Conservation (phyloP, 2,888 invertebrate genomes). For the Lottia scabra region DNA sequence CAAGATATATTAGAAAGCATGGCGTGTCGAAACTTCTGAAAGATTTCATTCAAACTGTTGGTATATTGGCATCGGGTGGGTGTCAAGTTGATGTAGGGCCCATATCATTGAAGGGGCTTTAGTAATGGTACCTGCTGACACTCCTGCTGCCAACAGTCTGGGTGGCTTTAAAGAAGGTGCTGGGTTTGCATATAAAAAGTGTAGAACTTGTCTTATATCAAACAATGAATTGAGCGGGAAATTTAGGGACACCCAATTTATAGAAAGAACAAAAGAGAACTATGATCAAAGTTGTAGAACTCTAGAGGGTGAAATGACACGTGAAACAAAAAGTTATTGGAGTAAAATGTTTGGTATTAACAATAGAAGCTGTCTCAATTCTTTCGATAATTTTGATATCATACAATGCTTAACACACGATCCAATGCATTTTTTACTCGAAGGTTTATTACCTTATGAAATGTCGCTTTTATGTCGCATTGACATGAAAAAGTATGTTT, state of each 20-base stretch:
- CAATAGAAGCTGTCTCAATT: conserved; percentile 13
- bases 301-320: conserved; percentile 7
- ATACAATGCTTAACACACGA: conserved; percentile 20
- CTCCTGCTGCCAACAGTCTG: conserved; percentile 21
- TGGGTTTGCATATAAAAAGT: conserved; percentile 19
- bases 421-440: conserved; percentile 22
- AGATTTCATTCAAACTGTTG: too few relatives aligned
- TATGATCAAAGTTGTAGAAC: conserved; percentile 14
- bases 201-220: conserved; percentile 17
- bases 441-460: conserved; percentile 23
- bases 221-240: background rate
- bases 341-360: conserved; percentile 32
- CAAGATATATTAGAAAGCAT: too few relatives aligned
- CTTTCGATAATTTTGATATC: conserved; percentile 9
- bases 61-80: too few relatives aligned
- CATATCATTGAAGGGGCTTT: conserved; percentile 20
- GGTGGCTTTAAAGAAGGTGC: conserved; percentile 28
- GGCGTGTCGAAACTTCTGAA: too few relatives aligned
- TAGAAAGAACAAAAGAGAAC: conserved; percentile 6
- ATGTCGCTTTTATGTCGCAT: conserved; percentile 7
- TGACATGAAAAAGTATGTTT: background rate
- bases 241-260: conserved; percentile 9
- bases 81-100: too few relatives aligned
- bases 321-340: conserved; percentile 13
- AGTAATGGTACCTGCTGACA: conserved; percentile 23